phyloP scores from a whole-genome alignment of 2,888 invertebrate genomes.

The Dryobota labecula region DNA sequence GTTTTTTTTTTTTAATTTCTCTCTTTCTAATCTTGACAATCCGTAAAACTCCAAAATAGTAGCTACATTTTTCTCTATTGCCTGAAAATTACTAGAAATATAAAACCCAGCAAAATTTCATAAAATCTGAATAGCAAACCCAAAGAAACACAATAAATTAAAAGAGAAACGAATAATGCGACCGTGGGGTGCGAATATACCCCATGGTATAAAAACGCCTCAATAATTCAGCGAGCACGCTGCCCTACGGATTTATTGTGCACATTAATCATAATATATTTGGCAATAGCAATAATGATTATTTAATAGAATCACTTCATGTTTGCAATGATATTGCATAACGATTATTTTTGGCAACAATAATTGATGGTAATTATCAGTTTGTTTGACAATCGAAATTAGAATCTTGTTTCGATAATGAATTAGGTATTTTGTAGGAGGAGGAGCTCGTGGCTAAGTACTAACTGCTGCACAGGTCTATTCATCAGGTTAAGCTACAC shows the following conservation, averaged over 20 bases:
- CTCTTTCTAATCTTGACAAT: neutral
- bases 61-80: neutral
- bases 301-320: conserved; percentile 50
- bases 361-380: neutral
- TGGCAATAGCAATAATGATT: conserved; percentile 55
- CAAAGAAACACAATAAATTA: conserved; percentile 59
- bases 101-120: neutral
- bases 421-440: too few relatives aligned
- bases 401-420: neutral
- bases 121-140: conserved; percentile 37
- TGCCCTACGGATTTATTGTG: conserved; percentile 67
- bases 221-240: conserved; percentile 64
- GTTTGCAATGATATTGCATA: conserved; percentile 24
- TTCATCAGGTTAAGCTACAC: too few relatives aligned
- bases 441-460: too few relatives aligned
- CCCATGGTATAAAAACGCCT: conserved; percentile 65
- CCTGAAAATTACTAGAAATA: conserved; percentile 4
- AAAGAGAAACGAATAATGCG: conserved; percentile 65
- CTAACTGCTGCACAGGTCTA: too few relatives aligned
- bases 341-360: conserved; percentile 1
- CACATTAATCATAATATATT: conserved; percentile 65
- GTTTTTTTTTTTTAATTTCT: neutral
- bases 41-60: neutral
- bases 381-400: neutral
- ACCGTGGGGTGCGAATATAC: conserved; percentile 57